Evolutionary conservation across 2,113 vertebrate species (phyloP), one percentile per base, ranked within the genome.

Genomic region (Microcebus ravelobensis): DNA sequence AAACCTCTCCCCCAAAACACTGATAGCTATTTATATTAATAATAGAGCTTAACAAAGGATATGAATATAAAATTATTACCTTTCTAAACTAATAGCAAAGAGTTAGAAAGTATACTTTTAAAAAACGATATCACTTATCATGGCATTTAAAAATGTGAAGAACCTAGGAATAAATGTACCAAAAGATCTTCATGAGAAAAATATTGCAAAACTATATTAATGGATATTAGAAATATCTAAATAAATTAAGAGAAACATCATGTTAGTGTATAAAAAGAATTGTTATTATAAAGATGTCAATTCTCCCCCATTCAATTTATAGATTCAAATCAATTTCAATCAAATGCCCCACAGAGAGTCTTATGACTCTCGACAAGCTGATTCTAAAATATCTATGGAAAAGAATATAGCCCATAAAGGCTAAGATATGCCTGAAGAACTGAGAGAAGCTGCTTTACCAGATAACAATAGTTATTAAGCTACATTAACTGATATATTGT

Each of bases 171-270:
- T 85, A 77, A 77, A 20, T 76, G 76, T 12, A 79, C 50, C 34
- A 90, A 63, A 93, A 68, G 25, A 79, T 48, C 6, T 61, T 70
- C 27, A 90, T 82, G 25, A 79, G 59, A 67, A 90, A 94, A 91
- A 45, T 90, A 59, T 48, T 77, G 77, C 39, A 84, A 90, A 84
- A 63, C 2, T 85, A 74, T 77, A 42, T 90, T 85, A 79, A 25
- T 7, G 59, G 18, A 76, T 27, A 90, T 85, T 77, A 34, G 90
- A 48, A 59, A 50, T 77, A 77, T 29, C 10, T 73, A 52, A 88
- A 42, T 65, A 74, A 57, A 68, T 59, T 71, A 42, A 79, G 48
- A 55, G 25, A 57, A 36, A 80, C 4, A 23, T 52, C 8, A 42
- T 31, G 23, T 94, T 36, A 59, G 76, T 45, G 18, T 76, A 65